These are phyloP conservation scores for Macaria liturata DNA, from an alignment of 2,888 invertebrate species.

Conservation along the genomic window DNA sequence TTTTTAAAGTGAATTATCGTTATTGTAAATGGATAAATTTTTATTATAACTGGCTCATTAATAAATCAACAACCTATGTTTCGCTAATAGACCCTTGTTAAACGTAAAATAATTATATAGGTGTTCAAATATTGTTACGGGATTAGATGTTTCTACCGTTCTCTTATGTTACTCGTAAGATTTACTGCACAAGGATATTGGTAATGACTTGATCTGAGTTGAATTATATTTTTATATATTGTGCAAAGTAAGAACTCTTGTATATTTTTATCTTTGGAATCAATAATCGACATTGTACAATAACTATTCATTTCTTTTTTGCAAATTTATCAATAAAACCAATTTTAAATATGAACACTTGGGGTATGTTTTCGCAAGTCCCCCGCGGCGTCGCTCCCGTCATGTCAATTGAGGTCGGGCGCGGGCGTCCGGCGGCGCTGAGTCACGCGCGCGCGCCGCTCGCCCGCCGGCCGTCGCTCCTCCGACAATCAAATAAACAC, in stretches of 20 bases:
- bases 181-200: slow-evolving; percentile 82
- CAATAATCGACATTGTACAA: slow-evolving; percentile 81
- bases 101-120: slow-evolving; percentile 75
- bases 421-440: slow-evolving; percentile 35
- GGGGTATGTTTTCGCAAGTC: slow-evolving; percentile 55
- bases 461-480: slow-evolving; percentile 41
- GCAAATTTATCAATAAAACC: slow-evolving; percentile 81
- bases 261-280: slow-evolving; percentile 81
- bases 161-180: slow-evolving; percentile 75
- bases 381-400: slow-evolving; percentile 42
- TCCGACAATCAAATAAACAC: slow-evolving; percentile 60
- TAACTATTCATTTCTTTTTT: slow-evolving; percentile 78
- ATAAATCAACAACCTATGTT: slow-evolving; percentile 72
- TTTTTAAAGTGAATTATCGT: slow-evolving; percentile 68
- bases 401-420: slow-evolving; percentile 42
- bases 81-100: slow-evolving; percentile 80
- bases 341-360: slow-evolving; percentile 75
- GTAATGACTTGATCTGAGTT: slow-evolving; percentile 81
- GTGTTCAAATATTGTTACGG: slow-evolving; percentile 81
- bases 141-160: slow-evolving; percentile 78
- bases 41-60: slow-evolving; percentile 78
- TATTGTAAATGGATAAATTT: slow-evolving; percentile 79
- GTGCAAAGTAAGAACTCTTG: slow-evolving; percentile 73
- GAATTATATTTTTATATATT: slow-evolving; percentile 82
- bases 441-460: slow-evolving; percentile 27